These are phyloP conservation scores for Vultur gryphus DNA, from an alignment of 2,797 vertebrate genomes.

Conservation along the genomic window DNA sequence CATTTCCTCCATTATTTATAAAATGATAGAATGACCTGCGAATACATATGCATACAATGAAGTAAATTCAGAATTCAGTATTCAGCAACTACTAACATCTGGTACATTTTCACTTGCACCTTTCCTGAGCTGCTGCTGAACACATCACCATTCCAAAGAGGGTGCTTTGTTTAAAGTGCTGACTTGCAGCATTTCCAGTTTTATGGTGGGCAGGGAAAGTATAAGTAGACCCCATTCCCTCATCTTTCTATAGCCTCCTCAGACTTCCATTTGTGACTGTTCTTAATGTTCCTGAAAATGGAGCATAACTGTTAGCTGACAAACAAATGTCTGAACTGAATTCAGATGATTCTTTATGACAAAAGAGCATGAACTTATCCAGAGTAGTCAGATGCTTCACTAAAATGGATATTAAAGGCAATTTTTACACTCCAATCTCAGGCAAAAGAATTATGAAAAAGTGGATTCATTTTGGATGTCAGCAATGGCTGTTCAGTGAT, in stretches of 20 bases:
- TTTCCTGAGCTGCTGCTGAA: background rate
- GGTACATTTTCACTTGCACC: conserved; percentile 20
- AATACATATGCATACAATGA: background rate
- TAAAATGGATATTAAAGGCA: background rate
- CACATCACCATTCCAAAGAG: background rate
- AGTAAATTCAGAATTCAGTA: conserved; percentile 14
- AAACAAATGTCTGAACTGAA: background rate
- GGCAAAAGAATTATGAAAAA: background rate
- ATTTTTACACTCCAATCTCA: background rate
- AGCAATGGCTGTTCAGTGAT: background rate
- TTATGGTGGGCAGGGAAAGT: background rate
- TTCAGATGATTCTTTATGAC: background rate
- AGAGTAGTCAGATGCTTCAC: background rate
- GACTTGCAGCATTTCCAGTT: conserved; percentile 11
- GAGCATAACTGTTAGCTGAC: background rate
- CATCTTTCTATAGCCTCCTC: background rate
- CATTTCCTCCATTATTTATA: conserved; percentile 5
- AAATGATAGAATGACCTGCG: background rate
- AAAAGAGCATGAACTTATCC: background rate
- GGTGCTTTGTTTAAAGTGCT: conserved; percentile 18
- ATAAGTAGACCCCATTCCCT: background rate
- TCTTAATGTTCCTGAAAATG: background rate
- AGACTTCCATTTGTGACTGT: background rate
- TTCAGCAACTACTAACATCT: conserved; percentile 14
- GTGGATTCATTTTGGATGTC: background rate